These are phyloP conservation scores for Aporophyla nigra DNA, from an alignment of 2,888 invertebrate genomes.

Conservation along the genomic window DNA sequence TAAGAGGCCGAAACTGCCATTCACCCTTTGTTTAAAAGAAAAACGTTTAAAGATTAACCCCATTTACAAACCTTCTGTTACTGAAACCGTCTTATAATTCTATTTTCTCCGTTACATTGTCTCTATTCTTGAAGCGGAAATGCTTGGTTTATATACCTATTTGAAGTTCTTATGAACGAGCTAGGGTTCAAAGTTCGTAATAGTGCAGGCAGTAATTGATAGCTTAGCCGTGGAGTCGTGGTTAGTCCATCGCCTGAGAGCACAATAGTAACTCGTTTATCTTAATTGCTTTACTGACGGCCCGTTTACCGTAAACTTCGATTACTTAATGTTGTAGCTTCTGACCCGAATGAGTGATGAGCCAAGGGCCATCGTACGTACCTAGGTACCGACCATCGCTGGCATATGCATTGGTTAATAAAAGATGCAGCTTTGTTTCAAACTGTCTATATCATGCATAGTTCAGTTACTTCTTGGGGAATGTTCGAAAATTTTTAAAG, in stretches of 20 bases:
- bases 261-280: constrained; percentile 60
- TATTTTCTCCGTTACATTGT: constrained; percentile 7
- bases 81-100: constrained; percentile 12
- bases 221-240: constrained; percentile 34
- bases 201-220: constrained; percentile 52
- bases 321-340: constrained; percentile 56
- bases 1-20: constrained; percentile 16
- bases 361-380: constrained; percentile 5
- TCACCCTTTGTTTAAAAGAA: constrained; percentile 34
- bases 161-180: constrained; percentile 29
- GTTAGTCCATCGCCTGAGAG: constrained; percentile 44
- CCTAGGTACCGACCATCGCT: not conserved
- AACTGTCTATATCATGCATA: not conserved
- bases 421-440: constrained; percentile 11
- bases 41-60: constrained; percentile 31
- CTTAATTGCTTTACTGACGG: constrained; percentile 54
- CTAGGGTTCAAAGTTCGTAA: constrained; percentile 40
- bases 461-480: not conserved
- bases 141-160: constrained; percentile 29
- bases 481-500: constrained; percentile 11
- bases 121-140: constrained; percentile 35
- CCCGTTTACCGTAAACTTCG: constrained; percentile 57
- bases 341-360: constrained; percentile 52
- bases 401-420: constrained; percentile 15
- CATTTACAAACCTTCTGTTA: constrained; percentile 13